Conservation (phyloP, 2,797 vertebrate genomes). For the Cryptoprocta ferox region DNA sequence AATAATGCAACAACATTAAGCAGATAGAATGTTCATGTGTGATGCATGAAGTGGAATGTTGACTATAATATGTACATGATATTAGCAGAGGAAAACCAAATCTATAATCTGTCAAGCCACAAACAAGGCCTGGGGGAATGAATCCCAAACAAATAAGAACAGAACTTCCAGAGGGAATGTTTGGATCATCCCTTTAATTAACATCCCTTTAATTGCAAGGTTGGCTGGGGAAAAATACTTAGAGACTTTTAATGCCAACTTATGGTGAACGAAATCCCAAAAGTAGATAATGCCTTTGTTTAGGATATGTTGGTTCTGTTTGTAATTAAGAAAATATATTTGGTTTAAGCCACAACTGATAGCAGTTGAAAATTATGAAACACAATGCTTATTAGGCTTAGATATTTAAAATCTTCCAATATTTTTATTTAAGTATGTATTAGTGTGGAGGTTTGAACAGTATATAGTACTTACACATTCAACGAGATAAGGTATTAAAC, state of each 20-base stretch:
- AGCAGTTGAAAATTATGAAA: background rate
- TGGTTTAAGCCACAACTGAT: background rate
- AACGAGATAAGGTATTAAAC: background rate
- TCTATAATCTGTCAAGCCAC: background rate
- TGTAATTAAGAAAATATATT: background rate
- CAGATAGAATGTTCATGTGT: background rate
- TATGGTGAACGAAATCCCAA: background rate
- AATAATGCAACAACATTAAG: background rate
- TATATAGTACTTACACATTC: background rate
- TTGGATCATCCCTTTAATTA: background rate
- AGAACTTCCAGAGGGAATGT: slow-evolving; percentile 14
- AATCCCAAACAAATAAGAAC: background rate
- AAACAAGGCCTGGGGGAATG: background rate
- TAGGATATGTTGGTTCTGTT: background rate
- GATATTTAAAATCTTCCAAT: background rate
- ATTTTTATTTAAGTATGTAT: background rate
- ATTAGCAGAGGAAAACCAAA: background rate
- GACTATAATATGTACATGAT: background rate
- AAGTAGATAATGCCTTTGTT: background rate
- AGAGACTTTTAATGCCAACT: slow-evolving; percentile 33
- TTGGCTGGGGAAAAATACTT: background rate
- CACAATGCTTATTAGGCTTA: background rate
- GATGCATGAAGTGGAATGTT: background rate
- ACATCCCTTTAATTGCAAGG: slow-evolving; percentile 1
- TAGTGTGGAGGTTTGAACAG: background rate